Base-by-base conservation (phyloP, 2,888 invertebrate species). In the Lydus trimaculatus region DNA sequence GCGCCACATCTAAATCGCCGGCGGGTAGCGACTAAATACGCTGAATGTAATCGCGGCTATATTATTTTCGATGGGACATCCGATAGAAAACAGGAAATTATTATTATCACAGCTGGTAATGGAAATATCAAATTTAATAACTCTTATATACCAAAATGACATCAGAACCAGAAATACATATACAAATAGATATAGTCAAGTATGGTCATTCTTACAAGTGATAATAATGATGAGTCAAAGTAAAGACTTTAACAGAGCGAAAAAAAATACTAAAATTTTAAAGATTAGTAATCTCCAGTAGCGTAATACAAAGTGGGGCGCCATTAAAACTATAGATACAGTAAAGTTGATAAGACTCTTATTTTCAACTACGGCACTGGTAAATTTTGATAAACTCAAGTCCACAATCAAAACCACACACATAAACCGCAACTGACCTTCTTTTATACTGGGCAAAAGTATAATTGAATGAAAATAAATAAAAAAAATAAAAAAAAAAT, bases 111-210 rank as follows among this genome's bases (percentile, higher is more conserved):
- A n/a, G n/a, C n/a, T n/a, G n/a, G n/a, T n/a, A n/a, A n/a, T 31
- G 58, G 58, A 28, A 23, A 58, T 58, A 58, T 58, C 58, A 25
- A 58, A 28, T 58, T 58, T 28, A 31, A 58, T 11, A 31, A 28
- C 28, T 15, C 9, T 5, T 28, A 2, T 28, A 28, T 28, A 28
- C 28, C n/a, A 4, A 58, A 31, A 28, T 58, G 58, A 62, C 63
- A 36, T 36, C 36, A 36, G 15, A 36, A 36, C 36, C 15, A 0
- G 15, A 36, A 36, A 36, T 36, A 36, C 15, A 15, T 6, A n/a
- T n/a, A n/a, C n/a, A n/a, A n/a, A n/a, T n/a, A n/a, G n/a, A n/a
- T n/a, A n/a, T n/a, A n/a, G 15, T 36, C 36, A 15, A 36, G 15
- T 36, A 36, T 36, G 36, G 36, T 36, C 36, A 15, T 36, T 36